phyloP scores from a whole-genome alignment of 2,888 invertebrate species.

The Aelia acuminata region DNA sequence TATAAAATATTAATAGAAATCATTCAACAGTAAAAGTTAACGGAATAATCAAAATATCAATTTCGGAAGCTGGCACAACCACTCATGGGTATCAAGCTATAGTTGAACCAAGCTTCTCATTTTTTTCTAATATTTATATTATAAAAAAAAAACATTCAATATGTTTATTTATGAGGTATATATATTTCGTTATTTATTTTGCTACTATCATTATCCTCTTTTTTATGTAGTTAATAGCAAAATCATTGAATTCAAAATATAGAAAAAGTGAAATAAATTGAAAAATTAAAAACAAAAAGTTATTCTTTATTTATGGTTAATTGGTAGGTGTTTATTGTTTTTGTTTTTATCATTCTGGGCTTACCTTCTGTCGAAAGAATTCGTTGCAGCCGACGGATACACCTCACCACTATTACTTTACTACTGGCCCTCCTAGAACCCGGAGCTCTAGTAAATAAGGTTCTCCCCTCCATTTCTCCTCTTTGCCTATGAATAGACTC shows the following conservation, averaged over 20 bases:
- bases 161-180: neutral
- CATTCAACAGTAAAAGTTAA: neutral
- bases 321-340: too few species aligned
- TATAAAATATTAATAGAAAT: neutral
- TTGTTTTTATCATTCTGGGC: conserved; percentile 30
- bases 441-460: conserved; percentile 59
- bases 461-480: conserved; percentile 51
- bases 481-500: conserved; percentile 58
- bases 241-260: neutral
- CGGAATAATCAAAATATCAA: neutral
- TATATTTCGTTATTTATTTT: neutral
- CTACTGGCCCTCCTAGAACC: conserved; percentile 57
- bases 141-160: neutral
- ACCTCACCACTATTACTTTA: conserved; percentile 59
- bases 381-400: conserved; percentile 61
- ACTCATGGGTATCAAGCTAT: conserved; percentile 30
- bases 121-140: neutral
- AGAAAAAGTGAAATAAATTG: neutral
- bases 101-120: conserved; percentile 48
- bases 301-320: neutral
- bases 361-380: conserved; percentile 53
- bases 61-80: conserved; percentile 47
- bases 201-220: conserved; percentile 1
- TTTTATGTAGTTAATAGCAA: conserved; percentile 38
- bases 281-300: neutral